Percentiles rank a stretch among this genome's conserved stretches.
phyloP scores from a whole-genome alignment of 2,797 vertebrate genomes.

The Squalus acanthias region DNA sequence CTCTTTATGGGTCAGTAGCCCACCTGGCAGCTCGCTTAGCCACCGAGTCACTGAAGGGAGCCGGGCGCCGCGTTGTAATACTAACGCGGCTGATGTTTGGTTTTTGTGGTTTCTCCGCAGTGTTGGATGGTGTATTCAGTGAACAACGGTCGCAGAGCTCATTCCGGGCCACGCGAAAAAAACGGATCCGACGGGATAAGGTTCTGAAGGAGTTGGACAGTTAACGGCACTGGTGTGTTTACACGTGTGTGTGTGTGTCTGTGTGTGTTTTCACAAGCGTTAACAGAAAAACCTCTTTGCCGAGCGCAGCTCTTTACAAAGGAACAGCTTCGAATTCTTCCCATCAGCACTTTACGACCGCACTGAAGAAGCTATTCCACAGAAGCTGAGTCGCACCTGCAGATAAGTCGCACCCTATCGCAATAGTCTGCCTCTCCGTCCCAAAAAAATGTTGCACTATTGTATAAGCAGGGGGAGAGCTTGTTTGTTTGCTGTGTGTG shows the following conservation, averaged over 20 bases:
- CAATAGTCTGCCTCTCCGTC: neutral
- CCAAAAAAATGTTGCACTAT: neutral
- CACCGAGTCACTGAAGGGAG: neutral
- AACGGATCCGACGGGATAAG: neutral
- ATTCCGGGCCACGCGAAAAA: neutral
- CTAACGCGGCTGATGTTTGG: neutral
- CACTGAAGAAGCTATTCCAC: neutral
- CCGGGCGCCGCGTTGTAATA: neutral
- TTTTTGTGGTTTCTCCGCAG: conserved; percentile 16
- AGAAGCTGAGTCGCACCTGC: neutral
- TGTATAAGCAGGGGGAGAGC: neutral
- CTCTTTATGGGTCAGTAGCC: neutral
- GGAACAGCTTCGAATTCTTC: neutral
- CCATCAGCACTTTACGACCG: neutral
- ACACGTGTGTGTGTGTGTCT: neutral
- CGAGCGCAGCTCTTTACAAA: neutral
- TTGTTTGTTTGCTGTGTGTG: neutral
- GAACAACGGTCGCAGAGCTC: conserved; percentile 15
- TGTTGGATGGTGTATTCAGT: conserved; percentile 36
- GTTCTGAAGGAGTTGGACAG: conserved; percentile 1
- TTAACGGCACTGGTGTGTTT: neutral
- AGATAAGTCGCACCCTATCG: neutral
- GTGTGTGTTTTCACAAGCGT: neutral
- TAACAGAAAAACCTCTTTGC: neutral
- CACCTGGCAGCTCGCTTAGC: neutral